phyloP scores from a whole-genome alignment of 2,797 vertebrate species.

The Vespertilio murinus region DNA sequence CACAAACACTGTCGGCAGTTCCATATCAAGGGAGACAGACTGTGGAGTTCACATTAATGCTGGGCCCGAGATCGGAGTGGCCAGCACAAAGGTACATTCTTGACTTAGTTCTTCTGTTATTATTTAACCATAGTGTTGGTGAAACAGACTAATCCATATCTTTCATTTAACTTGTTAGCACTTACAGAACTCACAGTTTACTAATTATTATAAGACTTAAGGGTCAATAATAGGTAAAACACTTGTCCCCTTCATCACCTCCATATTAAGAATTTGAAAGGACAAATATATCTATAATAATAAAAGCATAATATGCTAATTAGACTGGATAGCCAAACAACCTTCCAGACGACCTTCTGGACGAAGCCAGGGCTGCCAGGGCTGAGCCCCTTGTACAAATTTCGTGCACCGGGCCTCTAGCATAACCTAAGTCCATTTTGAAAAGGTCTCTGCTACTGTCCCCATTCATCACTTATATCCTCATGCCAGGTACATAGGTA shows the following conservation, averaged over 20 bases:
- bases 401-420: no score
- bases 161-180: background rate
- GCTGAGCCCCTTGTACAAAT: no score
- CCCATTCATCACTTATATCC: background rate
- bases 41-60: constrained; percentile 99
- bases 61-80: constrained; percentile 97
- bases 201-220: background rate
- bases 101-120: background rate
- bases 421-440: background rate
- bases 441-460: background rate
- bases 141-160: background rate
- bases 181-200: background rate
- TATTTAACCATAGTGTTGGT: background rate
- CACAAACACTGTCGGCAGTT: constrained; percentile 98
- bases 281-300: background rate
- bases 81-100: constrained; percentile 94
- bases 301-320: no score
- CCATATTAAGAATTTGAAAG: background rate
- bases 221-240: background rate
- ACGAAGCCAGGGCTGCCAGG: no score
- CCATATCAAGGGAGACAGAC: constrained; percentile 97
- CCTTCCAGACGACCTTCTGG: no score
- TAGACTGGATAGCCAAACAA: no score
- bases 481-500: background rate
- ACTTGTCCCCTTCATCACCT: background rate